A percentile compares a stretch with the other conserved stretches of the same genome.
Evolutionary conservation across 2,113 vertebrate genomes (phyloP).

Genomic region (Malurus alboscapulatus): DNA sequence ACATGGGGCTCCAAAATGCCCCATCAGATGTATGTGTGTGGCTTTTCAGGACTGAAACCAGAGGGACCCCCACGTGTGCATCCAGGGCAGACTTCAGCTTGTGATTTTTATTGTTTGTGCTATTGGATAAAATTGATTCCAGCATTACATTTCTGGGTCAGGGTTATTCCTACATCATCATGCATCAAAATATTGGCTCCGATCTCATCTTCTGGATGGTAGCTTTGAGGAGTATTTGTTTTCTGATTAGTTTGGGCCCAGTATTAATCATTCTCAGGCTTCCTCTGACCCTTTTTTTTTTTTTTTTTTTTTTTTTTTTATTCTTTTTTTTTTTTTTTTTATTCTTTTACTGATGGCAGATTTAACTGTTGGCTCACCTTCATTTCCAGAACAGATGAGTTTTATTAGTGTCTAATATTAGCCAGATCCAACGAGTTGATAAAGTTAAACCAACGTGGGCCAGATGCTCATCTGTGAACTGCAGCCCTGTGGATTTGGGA

Average conservation of each 20-base stretch:
- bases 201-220: constrained; percentile 27
- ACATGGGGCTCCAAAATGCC: constrained; percentile 12
- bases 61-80: neutral
- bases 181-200: constrained; percentile 64
- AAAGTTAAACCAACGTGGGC: neutral
- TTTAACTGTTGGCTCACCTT: constrained; percentile 53
- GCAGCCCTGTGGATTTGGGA: neutral
- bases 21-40: constrained; percentile 48
- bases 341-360: constrained; percentile 49
- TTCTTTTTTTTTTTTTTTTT: neutral
- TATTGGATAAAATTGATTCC: constrained; percentile 57
- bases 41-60: constrained; percentile 22
- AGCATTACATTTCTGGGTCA: constrained; percentile 1
- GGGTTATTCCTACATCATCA: constrained; percentile 33
- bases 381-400: constrained; percentile 46
- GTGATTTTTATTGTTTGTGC: constrained; percentile 41
- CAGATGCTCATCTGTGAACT: neutral
- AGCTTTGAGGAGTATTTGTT: constrained; percentile 52
- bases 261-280: constrained; percentile 58
- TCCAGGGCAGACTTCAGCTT: constrained; percentile 17
- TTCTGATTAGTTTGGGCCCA: constrained; percentile 40
- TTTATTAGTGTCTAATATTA: constrained; percentile 51
- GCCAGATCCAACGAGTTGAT: constrained; percentile 33
- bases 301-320: neutral
- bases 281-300: neutral